Evolutionary conservation across 1,140 invertebrate genomes (phyloP), one percentile per base, ranked within the genome.

Genomic region (Microplitis demolitor): DNA sequence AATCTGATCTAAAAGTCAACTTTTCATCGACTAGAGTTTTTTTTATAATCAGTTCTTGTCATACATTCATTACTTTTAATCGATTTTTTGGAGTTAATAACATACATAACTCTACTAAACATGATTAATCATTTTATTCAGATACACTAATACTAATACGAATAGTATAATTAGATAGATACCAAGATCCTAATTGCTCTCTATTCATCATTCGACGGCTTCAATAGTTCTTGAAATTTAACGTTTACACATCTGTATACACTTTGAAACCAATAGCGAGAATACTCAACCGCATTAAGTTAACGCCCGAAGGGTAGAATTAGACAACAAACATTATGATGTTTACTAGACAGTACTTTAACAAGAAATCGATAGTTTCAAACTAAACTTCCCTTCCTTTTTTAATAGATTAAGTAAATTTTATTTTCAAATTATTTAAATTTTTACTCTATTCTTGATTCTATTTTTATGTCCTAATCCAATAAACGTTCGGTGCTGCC

Each of bases 351-450:
- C 45, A 50, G 24, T 24, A 24, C 24, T 13, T 50, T 13, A 50
- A 50, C 13, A 8, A 50, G 6, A 8, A 50, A 6, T 50, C 45
- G 45, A 50, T 50, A 50, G 53, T 54, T 54, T 54, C n/a, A n/a
- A 76, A 68, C 67, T 68, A 58, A 60, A 74, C 9, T 16, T 56
- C 6, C n/a, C 0, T 13, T 56, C n/a, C n/a, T 11, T 4, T 16
- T 56, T 13, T 56, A 1, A 8, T 3, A n/a, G 13, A 56, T 24
- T 24, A 24, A 24, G 24, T 24, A 24, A 24, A 56, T 3, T n/a
- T 56, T 56, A 56, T 16, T 56, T 24, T 24, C 0, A 24, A 24
- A 56, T n/a, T 24, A 56, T 2, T 56, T 11, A 45, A 3, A 45
- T 3, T 45, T 6, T 11, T 45, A 45, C 39, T 45, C 6, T 45